A percentile compares a stretch with the other conserved stretches of the same genome.
These are phyloP conservation scores for Arrhamphus sclerolepis DNA, from an alignment of 2,797 vertebrate genomes.

Conservation along the genomic window DNA sequence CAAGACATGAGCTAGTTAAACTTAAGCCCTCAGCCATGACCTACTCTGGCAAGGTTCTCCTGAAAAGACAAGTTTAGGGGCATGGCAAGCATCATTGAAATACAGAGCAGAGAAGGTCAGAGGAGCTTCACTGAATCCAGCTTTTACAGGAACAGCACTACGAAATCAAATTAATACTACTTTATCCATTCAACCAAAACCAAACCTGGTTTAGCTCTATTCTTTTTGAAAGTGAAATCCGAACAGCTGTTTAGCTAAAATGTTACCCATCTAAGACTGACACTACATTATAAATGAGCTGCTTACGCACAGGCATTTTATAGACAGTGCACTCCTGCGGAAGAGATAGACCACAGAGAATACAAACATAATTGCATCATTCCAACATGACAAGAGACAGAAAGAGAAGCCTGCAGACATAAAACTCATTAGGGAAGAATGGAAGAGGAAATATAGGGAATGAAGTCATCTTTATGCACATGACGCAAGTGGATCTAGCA, in stretches of 20 bases:
- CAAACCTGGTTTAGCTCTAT: conserved; percentile 6
- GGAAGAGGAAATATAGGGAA: conserved; percentile 41
- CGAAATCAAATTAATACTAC: neutral
- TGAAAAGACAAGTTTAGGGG: conserved; percentile 38
- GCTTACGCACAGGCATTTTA: conserved; percentile 58
- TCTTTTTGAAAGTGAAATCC: neutral
- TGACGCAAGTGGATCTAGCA: conserved; percentile 43
- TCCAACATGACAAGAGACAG: conserved; percentile 69
- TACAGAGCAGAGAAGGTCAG: conserved; percentile 11
- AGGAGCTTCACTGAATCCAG: neutral
- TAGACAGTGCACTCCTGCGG: conserved; percentile 55
- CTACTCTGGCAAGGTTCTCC: conserved; percentile 33
- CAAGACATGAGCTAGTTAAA: conserved; percentile 65
- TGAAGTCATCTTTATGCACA: conserved; percentile 55
- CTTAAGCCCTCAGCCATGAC: conserved; percentile 49
- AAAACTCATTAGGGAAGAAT: conserved; percentile 56
- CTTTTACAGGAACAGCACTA: conserved; percentile 2
- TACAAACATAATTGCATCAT: conserved; percentile 75
- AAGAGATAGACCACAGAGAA: conserved; percentile 56
- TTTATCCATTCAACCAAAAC: too few species aligned
- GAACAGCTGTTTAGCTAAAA: conserved; percentile 40
- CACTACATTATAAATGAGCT: conserved; percentile 46
- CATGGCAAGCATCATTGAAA: conserved; percentile 26
- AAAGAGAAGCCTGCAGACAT: conserved; percentile 63
- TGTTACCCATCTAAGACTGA: conserved; percentile 32